Conservation (phyloP, 2,113 vertebrate genomes). For the Nycticorax nycticorax region DNA sequence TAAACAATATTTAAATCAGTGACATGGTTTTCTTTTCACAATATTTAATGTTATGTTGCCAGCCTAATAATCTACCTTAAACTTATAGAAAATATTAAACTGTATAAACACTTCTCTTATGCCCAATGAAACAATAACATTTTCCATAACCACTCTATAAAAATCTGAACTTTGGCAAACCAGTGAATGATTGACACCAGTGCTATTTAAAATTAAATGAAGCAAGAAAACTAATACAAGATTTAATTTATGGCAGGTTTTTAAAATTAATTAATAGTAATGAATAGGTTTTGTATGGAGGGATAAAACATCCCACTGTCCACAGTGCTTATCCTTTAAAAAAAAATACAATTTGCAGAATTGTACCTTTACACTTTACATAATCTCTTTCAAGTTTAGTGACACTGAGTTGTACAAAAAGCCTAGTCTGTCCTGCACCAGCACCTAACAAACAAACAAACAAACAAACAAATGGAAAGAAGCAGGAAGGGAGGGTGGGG, state of each 20-base stretch:
- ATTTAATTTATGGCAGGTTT: not conserved
- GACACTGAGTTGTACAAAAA: not conserved
- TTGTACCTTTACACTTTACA: not conserved
- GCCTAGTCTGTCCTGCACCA: not conserved
- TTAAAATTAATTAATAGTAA: not conserved
- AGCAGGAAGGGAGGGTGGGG: not conserved
- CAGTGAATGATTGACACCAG: not conserved
- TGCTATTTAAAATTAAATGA: not conserved
- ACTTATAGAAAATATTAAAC: not conserved
- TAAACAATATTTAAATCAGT: not conserved
- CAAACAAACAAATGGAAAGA: not conserved
- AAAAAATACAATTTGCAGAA: not conserved
- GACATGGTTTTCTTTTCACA: not conserved
- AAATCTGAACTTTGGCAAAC: not conserved
- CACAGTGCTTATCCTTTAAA: not conserved
- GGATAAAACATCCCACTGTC: not conserved
- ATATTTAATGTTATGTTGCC: not conserved
- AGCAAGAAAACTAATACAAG: not conserved
- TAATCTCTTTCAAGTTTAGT: not conserved
- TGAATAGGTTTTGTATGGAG: accelerated
- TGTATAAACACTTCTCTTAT: not conserved
- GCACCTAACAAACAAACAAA: not conserved
- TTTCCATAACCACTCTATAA: not conserved
- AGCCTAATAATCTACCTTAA: not conserved
- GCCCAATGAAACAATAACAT: not conserved